These are phyloP conservation scores for Glossophaga mutica DNA, from an alignment of 2,797 vertebrate species.

Conservation along the genomic window DNA sequence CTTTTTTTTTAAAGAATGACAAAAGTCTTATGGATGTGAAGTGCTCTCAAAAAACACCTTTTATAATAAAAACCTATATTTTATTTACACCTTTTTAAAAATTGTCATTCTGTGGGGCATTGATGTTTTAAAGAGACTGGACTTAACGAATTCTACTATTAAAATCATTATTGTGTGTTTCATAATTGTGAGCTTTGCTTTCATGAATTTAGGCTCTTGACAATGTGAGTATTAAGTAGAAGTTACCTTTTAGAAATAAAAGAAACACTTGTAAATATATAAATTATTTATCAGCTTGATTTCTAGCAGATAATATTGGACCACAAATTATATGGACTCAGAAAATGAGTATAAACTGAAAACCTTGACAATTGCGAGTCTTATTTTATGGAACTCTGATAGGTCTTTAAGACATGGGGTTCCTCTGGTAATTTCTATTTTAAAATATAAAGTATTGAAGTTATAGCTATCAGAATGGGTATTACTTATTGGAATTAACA, in stretches of 20 bases:
- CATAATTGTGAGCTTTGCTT: neutral
- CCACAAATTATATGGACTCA: neutral
- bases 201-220: neutral
- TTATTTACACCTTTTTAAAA: neutral
- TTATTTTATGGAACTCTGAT: neutral
- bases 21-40: neutral
- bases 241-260: neutral
- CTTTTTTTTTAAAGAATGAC: neutral
- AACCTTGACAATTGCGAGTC: neutral
- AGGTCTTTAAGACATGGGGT: neutral
- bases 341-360: neutral
- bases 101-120: neutral
- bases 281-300: neutral
- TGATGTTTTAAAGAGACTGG: neutral
- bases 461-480: neutral
- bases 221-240: neutral
- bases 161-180: neutral
- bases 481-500: neutral
- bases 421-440: neutral
- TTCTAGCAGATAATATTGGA: neutral
- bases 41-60: neutral
- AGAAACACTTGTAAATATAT: neutral
- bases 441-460: neutral
- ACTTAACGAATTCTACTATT: neutral
- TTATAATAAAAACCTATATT: neutral